Evolutionary conservation across 2,113 vertebrate genomes (phyloP).

Genomic region (Pardalotus punctatus): DNA sequence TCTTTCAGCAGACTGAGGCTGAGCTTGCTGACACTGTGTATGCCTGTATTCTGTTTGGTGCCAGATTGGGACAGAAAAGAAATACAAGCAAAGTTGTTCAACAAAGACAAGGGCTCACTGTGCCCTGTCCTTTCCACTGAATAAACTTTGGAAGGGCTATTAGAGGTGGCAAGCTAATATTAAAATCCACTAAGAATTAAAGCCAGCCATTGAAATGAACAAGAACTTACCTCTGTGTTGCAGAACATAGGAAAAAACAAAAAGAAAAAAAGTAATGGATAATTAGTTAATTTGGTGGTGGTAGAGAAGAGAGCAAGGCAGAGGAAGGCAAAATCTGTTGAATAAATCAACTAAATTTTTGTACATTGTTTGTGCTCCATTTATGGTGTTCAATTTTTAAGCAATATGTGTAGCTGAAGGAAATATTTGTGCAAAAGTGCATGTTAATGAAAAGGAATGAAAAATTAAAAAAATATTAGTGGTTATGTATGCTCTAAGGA

Average conservation of each 20-base stretch:
- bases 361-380: not conserved
- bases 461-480: not conserved
- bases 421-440: not conserved
- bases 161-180: conserved; percentile 23
- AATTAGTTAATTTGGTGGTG: not conserved
- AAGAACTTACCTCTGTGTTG: not conserved
- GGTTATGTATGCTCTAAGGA: not conserved
- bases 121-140: conserved; percentile 29
- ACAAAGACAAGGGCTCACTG: conserved; percentile 53
- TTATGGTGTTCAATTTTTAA: not conserved
- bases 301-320: not conserved
- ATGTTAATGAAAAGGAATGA: not conserved
- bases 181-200: not conserved
- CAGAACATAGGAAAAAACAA: not conserved
- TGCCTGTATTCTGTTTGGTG: not conserved
- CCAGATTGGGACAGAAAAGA: conserved; percentile 9
- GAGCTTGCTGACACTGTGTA: not conserved
- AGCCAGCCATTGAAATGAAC: not conserved
- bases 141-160: conserved; percentile 19
- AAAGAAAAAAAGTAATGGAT: not conserved
- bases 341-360: not conserved
- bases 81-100: conserved; percentile 38
- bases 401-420: not conserved
- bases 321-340: not conserved
- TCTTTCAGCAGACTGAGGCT: not conserved